phyloP scores from a whole-genome alignment of 1,140 invertebrate species.

The Neodiprion fabricii region DNA sequence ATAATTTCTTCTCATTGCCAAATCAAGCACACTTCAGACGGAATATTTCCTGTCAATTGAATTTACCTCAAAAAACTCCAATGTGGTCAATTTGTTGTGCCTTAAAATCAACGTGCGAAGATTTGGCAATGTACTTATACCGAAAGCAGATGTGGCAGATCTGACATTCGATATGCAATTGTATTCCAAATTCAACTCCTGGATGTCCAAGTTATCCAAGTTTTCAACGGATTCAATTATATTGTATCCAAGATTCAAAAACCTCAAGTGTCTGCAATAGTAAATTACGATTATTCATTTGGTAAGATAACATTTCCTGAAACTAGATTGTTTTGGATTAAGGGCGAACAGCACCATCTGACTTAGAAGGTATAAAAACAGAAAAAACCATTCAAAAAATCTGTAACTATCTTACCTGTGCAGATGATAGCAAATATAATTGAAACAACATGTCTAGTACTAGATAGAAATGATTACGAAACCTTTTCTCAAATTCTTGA shows the following conservation, averaged over 20 bases:
- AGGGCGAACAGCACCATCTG: too few relatives aligned
- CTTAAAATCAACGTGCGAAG: slow-evolving; percentile 35
- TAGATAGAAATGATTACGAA: too few relatives aligned
- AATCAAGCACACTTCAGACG: neutral
- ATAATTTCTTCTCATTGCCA: neutral
- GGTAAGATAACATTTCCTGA: too few relatives aligned
- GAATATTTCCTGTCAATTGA: neutral
- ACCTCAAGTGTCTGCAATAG: slow-evolving; percentile 37
- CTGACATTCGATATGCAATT: slow-evolving; percentile 42
- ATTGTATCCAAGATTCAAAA: slow-evolving; percentile 45
- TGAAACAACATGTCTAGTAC: too few relatives aligned
- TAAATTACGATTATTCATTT: too few relatives aligned
- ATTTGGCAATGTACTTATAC: slow-evolving; percentile 31
- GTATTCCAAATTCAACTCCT: slow-evolving; percentile 44
- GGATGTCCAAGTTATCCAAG: slow-evolving; percentile 40
- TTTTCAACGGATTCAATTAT: slow-evolving; percentile 42
- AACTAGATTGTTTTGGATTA: too few relatives aligned
- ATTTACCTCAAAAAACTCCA: slow-evolving; percentile 41
- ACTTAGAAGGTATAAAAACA: neutral
- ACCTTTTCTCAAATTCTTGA: too few relatives aligned
- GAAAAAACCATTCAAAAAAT: neutral
- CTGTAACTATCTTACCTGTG: too few relatives aligned
- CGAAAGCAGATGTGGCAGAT: slow-evolving; percentile 21
- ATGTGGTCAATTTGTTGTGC: slow-evolving; percentile 38
- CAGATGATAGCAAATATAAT: too few relatives aligned